Evolutionary conservation across 2,888 invertebrate genomes (phyloP).

Genomic region (Nesidiocoris tenuis): DNA sequence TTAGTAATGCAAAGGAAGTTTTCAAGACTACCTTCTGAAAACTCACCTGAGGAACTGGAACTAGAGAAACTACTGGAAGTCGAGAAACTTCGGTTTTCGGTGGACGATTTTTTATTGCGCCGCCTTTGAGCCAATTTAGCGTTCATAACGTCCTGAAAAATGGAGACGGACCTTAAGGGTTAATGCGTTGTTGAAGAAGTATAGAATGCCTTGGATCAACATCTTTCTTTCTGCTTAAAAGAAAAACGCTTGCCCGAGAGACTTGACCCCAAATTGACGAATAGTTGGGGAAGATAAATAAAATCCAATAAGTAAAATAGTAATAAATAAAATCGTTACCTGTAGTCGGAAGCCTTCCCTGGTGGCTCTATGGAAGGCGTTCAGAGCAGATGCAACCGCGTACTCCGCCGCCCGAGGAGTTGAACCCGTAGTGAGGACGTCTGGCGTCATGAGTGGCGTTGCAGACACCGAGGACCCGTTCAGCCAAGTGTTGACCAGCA

Average conservation of each 20-base stretch:
- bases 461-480: slow-evolving; percentile 56
- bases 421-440: slow-evolving; percentile 57
- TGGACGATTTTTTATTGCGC: slow-evolving; percentile 60
- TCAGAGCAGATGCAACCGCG: slow-evolving; percentile 64
- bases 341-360: slow-evolving; percentile 70
- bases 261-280: no score
- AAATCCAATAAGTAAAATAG: no score
- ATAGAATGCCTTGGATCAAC: not conserved
- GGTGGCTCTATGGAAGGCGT: slow-evolving; percentile 68
- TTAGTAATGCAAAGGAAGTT: no score
- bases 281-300: no score
- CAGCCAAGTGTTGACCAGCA: slow-evolving; percentile 71
- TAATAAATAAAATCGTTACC: no score
- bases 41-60: slow-evolving; percentile 54
- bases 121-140: slow-evolving; percentile 71
- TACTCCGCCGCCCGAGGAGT: slow-evolving; percentile 58
- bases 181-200: no score
- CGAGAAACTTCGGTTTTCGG: slow-evolving; percentile 56
- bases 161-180: no score
- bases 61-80: slow-evolving; percentile 57
- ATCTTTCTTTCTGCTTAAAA: not conserved
- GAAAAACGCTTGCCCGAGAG: no score
- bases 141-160: slow-evolving; percentile 64
- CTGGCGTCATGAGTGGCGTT: slow-evolving; percentile 65
- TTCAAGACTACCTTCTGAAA: no score